A percentile compares a stretch with the other conserved stretches of the same genome.
phyloP scores from a whole-genome alignment of 2,113 vertebrate genomes.

The Suricata suricatta region DNA sequence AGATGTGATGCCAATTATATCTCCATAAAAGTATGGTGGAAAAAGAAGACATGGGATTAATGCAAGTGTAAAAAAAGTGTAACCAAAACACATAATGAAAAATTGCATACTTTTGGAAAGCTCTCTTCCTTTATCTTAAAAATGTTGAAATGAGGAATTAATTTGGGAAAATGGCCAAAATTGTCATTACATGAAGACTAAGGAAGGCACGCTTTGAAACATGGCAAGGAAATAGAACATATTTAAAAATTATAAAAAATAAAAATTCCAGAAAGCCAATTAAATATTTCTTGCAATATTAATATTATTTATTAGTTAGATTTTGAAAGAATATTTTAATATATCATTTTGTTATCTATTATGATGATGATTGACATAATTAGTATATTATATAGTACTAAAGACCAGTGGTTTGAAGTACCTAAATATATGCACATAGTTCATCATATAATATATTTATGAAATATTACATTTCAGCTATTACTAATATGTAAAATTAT shows the following conservation, averaged over 20 bases:
- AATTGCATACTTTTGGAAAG: background rate
- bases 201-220: background rate
- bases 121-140: background rate
- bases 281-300: background rate
- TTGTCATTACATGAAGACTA: too few species aligned
- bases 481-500: background rate
- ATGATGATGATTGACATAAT: background rate
- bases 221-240: background rate
- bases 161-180: background rate
- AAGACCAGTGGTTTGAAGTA: background rate
- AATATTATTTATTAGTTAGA: background rate
- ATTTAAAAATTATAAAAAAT: background rate
- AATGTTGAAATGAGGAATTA: background rate
- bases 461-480: background rate
- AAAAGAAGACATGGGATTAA: background rate
- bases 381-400: background rate
- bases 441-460: background rate
- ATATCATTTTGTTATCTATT: background rate
- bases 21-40: background rate
- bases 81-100: background rate
- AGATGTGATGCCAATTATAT: background rate
- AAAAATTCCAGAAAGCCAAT: background rate
- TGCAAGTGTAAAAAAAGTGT: background rate
- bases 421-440: background rate
- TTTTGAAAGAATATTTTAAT: background rate